Evolutionary conservation across 2,113 vertebrate species (phyloP).

Genomic region (Phalacrocorax carbo): DNA sequence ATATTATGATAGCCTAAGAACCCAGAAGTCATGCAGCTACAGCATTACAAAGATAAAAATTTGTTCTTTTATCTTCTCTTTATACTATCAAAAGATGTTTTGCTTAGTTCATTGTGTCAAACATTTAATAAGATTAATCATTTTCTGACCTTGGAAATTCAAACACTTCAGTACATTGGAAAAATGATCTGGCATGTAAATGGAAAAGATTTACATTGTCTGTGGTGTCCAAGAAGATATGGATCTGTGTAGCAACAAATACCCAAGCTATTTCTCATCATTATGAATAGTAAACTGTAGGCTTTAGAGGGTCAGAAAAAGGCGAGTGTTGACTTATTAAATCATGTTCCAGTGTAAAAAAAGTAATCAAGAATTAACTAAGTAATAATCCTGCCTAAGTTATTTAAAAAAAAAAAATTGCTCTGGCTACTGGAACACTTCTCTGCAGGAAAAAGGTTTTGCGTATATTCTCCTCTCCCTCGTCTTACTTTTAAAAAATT

Average conservation of each 20-base stretch:
- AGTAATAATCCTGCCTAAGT: not conserved
- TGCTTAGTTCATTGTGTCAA: constrained; percentile 51
- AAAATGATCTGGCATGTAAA: constrained; percentile 35
- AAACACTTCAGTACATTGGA: constrained; percentile 41
- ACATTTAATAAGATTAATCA: constrained; percentile 59
- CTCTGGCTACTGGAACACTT: not conserved
- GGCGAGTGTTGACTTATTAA: not conserved
- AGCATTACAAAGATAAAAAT: constrained; percentile 55
- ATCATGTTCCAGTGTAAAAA: not conserved
- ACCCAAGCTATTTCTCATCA: not conserved
- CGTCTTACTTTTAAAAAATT: not conserved
- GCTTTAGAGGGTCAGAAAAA: constrained; percentile 34
- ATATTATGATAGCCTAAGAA: constrained; percentile 41
- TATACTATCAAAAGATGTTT: constrained; percentile 47
- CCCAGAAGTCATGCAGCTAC: constrained; percentile 43
- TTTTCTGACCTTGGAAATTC: constrained; percentile 53
- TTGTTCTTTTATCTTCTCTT: constrained; percentile 57
- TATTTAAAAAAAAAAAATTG: not conserved
- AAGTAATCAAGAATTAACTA: not conserved
- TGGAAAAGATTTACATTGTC: constrained; percentile 32
- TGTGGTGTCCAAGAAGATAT: not conserved
- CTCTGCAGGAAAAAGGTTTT: not conserved
- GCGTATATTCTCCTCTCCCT: not conserved
- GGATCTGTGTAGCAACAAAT: constrained; percentile 6
- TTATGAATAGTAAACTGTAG: not conserved